These are phyloP conservation scores for Cettia cetti DNA, from an alignment of 2,113 vertebrate species.

Conservation along the genomic window DNA sequence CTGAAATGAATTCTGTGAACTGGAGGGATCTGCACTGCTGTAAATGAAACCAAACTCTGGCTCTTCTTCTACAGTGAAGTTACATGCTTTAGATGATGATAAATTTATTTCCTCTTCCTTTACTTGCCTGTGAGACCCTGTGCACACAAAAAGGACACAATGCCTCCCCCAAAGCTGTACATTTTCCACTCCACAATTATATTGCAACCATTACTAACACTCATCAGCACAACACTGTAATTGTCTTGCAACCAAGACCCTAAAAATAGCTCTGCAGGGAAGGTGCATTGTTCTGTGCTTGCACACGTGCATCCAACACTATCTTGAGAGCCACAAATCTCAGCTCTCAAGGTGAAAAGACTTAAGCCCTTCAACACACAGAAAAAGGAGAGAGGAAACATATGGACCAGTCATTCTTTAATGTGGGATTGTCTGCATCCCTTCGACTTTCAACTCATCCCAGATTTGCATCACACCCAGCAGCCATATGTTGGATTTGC, in stretches of 20 bases:
- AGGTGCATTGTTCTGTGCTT: conserved; percentile 25
- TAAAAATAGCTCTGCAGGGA: conserved; percentile 40
- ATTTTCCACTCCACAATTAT: not conserved
- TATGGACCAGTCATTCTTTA: conserved; percentile 21
- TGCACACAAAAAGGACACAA: not conserved
- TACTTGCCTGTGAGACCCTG: not conserved
- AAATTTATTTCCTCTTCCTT: not conserved
- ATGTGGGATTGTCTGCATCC: conserved; percentile 44
- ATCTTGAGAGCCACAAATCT: not conserved
- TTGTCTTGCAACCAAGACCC: not conserved
- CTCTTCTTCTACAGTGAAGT: not conserved
- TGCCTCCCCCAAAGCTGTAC: not conserved
- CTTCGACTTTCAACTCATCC: conserved; percentile 2
- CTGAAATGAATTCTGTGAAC: not conserved
- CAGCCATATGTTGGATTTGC: conserved; percentile 13
- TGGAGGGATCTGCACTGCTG: not conserved
- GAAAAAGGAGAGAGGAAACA: conserved; percentile 49
- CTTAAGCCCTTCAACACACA: not conserved
- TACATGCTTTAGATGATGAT: not conserved
- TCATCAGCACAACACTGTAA: not conserved
- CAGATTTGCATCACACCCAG: not conserved
- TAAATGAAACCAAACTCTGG: not conserved
- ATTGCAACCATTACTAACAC: not conserved
- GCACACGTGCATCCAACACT: not conserved
- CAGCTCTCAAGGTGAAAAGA: not conserved